Evolutionary conservation across 1,140 invertebrate genomes (phyloP), one percentile per base, ranked within the genome.

Genomic region (Mya arenaria): DNA sequence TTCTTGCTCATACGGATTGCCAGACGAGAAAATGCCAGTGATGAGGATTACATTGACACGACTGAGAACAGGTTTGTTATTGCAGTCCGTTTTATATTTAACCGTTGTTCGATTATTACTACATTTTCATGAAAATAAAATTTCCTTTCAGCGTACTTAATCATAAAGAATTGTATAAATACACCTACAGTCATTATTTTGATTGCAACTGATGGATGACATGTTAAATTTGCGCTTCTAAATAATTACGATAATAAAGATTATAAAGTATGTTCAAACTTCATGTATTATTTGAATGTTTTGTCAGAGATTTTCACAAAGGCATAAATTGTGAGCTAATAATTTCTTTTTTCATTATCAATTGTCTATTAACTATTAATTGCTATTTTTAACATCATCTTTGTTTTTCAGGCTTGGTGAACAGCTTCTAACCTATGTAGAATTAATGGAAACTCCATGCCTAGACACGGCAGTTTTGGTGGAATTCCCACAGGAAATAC

Each of bases 1-100:
- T 75, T 34, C 55, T 62, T 75, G 4, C 56, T 75, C 23, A 32
- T 75, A 0, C 23, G 25, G 4, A 39, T 75, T 17, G 72, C 72
- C n/a, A 30, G 30, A 25, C 39, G 58, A 44, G 55, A 75, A 39
- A 75, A 75, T 41, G 23, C 56, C n/a, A 41, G 44, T 10, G 37
- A 75, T 63, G 72, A 75, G 6, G 72, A 75, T 39, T 62, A 41
- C n/a, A 63, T 32, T 17, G 72, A 75, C n/a, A 41, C 39, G 37
- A 60, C 37, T 17, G 28, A 41, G 13, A 36, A 75, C n/a, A 75
- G 32, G 72, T 75, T 13, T 32, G 60, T 6, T n/a, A 56, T 48
- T 13, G 10, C n/a, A n/a, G n/a, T 13, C 10, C n/a, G n/a, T 13
- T 48, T 48, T 13, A 13, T 48, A n/a, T n/a, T 13, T 48, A 13